Evolutionary conservation across 1,140 invertebrate genomes (phyloP), one percentile per base, ranked within the genome.

Genomic region (Chrysopa pallens): DNA sequence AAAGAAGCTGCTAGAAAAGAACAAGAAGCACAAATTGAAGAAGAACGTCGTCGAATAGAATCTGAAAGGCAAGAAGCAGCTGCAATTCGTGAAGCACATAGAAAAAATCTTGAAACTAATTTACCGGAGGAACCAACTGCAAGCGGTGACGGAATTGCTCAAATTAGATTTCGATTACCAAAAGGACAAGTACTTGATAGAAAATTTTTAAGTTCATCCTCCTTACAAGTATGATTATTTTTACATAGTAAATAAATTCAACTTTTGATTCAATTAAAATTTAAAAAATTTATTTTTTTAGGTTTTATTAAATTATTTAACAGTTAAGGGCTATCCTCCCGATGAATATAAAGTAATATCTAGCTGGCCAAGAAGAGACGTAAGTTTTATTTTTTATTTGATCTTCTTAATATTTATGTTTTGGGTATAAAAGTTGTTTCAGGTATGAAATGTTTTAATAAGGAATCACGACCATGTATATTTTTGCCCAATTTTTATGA

Each of bases 321-420:
- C 80, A 35, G 82, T 87, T 15, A 72, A 87, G 68, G 89, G 89
- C 36, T 93, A 78, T 64, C 80, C 83, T 42, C 72, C 74, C 46
- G 79, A 84, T 54, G 84, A 90, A 55, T 93, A 80, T 59, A 94
- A 93, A 73, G 76, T 93, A 38, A 78, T 93, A 48, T 80, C 80
- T 51, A 86, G 84, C 57, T 93, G 84, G 82, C 90, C 90, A 57
- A 75, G 88, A 59, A 78, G 80, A 73, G 89, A 93, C 74, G 80
- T 85, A 68, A 81, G 78, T 77, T 52, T 43, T 46, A 38, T 23
- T 23, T n/a, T 23, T 23, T 23, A 23, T 23, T 23, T 5, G 17
- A 23, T 5, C 2, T 23, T 23, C 17, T 3, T 23, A 23, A 23
- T 23, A 23, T 23, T 23, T 23, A 23, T n/a, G n/a, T n/a, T n/a